Evolutionary conservation across 2,888 invertebrate species (phyloP).

Genomic region (Ochropleura plecta): DNA sequence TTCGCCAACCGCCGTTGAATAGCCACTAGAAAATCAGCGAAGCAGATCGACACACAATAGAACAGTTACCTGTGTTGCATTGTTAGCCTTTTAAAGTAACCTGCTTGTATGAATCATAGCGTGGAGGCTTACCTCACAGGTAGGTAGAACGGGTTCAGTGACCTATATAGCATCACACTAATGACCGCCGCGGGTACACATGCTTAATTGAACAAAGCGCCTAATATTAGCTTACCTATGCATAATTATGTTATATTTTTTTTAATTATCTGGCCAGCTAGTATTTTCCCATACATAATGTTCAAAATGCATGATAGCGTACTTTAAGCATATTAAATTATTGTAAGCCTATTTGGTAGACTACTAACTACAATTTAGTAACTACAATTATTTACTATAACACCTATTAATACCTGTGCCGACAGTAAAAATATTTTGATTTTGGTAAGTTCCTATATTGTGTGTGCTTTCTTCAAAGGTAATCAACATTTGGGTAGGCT

Average conservation of each 20-base stretch:
- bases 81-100: conserved; percentile 62
- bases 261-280: conserved; percentile 23
- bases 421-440: too few species aligned
- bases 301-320: too few species aligned
- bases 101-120: conserved; percentile 62
- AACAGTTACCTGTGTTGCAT: conserved; percentile 63
- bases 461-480: neutral
- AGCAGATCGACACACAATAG: conserved; percentile 62
- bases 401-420: too few species aligned
- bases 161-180: conserved; percentile 61
- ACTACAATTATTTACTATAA: too few species aligned
- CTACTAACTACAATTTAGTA: too few species aligned
- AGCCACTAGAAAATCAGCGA: conserved; percentile 49
- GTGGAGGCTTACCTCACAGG: conserved; percentile 56
- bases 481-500: neutral
- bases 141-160: conserved; percentile 63
- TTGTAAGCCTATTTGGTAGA: too few species aligned
- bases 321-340: too few species aligned
- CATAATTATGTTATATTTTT: conserved; percentile 36
- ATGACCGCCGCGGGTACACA: conserved; percentile 55
- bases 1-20: conserved; percentile 27
- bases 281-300: neutral
- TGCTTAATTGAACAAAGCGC: conserved; percentile 61
- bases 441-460: too few species aligned
- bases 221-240: conserved; percentile 46